Evolutionary conservation across 2,113 vertebrate genomes (phyloP).

Genomic region (Aleadryas rufinucha): DNA sequence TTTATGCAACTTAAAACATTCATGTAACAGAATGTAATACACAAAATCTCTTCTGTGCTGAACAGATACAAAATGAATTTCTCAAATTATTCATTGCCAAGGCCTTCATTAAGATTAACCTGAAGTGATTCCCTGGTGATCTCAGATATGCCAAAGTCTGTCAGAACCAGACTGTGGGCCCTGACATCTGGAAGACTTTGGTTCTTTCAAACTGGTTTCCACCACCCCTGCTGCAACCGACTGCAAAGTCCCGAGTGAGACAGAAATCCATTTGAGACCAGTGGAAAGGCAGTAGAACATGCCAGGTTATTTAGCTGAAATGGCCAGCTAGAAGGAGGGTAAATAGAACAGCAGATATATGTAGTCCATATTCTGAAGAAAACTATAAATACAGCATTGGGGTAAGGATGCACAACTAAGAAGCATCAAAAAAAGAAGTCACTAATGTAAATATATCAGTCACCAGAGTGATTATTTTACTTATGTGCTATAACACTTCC

Average conservation of each 20-base stretch:
- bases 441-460: not conserved
- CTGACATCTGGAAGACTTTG: not conserved
- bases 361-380: not conserved
- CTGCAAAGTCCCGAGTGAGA: not conserved
- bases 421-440: not conserved
- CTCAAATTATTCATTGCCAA: not conserved
- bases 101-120: not conserved
- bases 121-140: not conserved
- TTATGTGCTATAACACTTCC: not conserved
- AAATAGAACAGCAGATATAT: not conserved
- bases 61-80: not conserved
- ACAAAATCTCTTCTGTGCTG: not conserved
- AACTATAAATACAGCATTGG: not conserved
- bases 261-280: not conserved
- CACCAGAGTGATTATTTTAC: not conserved
- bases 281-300: not conserved
- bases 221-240: not conserved
- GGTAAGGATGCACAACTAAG: not conserved
- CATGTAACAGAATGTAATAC: not conserved
- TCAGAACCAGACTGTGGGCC: not conserved
- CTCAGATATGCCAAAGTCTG: not conserved
- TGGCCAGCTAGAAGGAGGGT: not conserved
- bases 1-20: not conserved
- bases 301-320: not conserved
- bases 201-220: not conserved